These are phyloP conservation scores for Tipula unca DNA, from an alignment of 2,888 invertebrate genomes.

Conservation along the genomic window DNA sequence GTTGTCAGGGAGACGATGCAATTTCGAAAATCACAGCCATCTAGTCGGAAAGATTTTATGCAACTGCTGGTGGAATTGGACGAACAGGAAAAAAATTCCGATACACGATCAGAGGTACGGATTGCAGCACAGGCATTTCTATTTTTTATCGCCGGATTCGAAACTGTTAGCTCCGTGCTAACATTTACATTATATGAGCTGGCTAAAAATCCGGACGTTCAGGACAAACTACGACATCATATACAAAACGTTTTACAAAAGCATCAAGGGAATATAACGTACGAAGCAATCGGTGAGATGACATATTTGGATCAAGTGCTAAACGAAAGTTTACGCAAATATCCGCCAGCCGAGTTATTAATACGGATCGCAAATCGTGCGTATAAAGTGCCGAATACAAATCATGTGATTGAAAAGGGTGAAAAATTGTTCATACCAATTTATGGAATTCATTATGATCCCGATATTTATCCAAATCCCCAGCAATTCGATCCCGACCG, in stretches of 20 bases:
- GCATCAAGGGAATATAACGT: constrained; percentile 32
- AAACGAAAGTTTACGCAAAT: constrained; percentile 27
- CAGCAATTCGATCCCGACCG: neutral
- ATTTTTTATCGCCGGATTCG: constrained; percentile 49
- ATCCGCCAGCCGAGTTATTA: constrained; percentile 16
- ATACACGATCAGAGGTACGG: constrained; percentile 31
- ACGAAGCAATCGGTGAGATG: constrained; percentile 27
- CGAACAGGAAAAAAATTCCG: neutral
- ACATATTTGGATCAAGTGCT: constrained; percentile 39
- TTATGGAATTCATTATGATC: constrained; percentile 47
- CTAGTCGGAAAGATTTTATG: neutral
- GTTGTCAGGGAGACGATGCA: neutral
- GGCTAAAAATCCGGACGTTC: constrained; percentile 37
- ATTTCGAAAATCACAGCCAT: neutral
- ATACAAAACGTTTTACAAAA: constrained; percentile 33
- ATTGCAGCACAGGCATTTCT: constrained; percentile 47
- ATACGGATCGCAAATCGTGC: neutral
- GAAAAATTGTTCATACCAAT: constrained; percentile 47
- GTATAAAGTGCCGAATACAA: constrained; percentile 27
- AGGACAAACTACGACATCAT: constrained; percentile 37
- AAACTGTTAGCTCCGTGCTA: constrained; percentile 38
- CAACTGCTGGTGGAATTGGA: neutral
- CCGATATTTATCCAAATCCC: neutral
- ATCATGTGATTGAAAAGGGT: constrained; percentile 46
- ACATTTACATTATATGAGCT: constrained; percentile 45